These are phyloP conservation scores for Papilio protenor DNA, from an alignment of 2,888 invertebrate species.

Conservation along the genomic window DNA sequence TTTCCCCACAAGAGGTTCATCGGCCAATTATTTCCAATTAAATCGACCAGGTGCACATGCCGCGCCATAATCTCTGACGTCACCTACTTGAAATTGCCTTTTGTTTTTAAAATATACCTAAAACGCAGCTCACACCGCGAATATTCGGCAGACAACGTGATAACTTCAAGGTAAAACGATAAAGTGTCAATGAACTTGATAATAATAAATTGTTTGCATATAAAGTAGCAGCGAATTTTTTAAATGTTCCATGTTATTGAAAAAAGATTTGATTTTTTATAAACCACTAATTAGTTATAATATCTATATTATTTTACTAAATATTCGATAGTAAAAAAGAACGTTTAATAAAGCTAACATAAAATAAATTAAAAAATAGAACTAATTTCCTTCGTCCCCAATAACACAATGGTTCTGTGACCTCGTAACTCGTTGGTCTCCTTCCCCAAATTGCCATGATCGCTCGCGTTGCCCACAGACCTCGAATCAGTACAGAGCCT, in stretches of 20 bases:
- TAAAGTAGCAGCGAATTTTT: conserved; percentile 45
- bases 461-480: conserved; percentile 68
- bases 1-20: conserved; percentile 26
- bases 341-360: not conserved
- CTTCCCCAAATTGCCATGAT: conserved; percentile 44
- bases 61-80: conserved; percentile 24
- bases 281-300: not conserved
- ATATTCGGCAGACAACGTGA: conserved; percentile 64
- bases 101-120: conserved; percentile 38
- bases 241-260: conserved; percentile 46
- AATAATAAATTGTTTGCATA: conserved; percentile 60
- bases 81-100: conserved; percentile 28
- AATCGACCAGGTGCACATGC: conserved; percentile 42
- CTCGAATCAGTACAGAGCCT: conserved; percentile 51
- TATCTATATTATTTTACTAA: not conserved
- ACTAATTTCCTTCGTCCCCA: conserved; percentile 21
- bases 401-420: conserved; percentile 42
- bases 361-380: not conserved
- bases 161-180: conserved; percentile 78
- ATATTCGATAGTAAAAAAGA: not conserved
- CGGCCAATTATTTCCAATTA: conserved; percentile 44
- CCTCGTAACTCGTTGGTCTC: conserved; percentile 58
- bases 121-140: conserved; percentile 47
- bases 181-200: conserved; percentile 78
- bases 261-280: conserved; percentile 2